Conservation (phyloP, 2,888 invertebrate genomes). For the Hyalella azteca region DNA sequence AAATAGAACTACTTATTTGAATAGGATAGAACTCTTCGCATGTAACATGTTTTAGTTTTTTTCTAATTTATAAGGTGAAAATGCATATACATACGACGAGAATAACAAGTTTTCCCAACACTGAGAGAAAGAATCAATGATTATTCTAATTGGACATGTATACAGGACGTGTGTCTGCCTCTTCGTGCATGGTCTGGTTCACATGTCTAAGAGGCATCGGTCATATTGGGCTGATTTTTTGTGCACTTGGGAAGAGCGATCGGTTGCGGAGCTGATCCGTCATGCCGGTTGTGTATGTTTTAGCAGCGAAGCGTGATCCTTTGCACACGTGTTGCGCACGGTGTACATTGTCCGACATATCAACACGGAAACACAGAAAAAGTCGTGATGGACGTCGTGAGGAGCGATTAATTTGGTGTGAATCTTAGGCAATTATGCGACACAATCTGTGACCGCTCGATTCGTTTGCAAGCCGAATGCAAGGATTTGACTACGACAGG, state of each 20-base stretch:
- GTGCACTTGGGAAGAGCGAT: slow-evolving; percentile 20
- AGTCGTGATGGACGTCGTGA: slow-evolving; percentile 25
- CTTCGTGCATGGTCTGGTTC: background rate
- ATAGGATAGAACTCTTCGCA: no score
- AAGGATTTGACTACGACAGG: background rate
- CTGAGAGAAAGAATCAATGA: no score
- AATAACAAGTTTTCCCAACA: no score
- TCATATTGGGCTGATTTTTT: slow-evolving; percentile 30
- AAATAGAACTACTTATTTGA: no score
- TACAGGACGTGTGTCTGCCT: no score
- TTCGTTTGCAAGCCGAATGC: background rate
- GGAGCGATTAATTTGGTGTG: slow-evolving; percentile 10
- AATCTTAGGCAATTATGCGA: slow-evolving; percentile 16
- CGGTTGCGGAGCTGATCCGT: slow-evolving; percentile 20
- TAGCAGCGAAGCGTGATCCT: slow-evolving; percentile 36
- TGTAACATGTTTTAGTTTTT: no score
- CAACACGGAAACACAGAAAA: slow-evolving; percentile 8
- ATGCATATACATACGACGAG: no score
- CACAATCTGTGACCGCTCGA: background rate
- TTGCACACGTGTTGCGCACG: slow-evolving; percentile 13
- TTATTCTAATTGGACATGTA: no score
- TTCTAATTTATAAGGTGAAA: no score
- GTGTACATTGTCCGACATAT: slow-evolving; percentile 33
- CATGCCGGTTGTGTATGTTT: slow-evolving; percentile 34
- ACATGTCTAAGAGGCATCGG: slow-evolving; percentile 16